Conservation (phyloP, 2,113 vertebrate genomes). For the Chloroceryle aenea region DNA sequence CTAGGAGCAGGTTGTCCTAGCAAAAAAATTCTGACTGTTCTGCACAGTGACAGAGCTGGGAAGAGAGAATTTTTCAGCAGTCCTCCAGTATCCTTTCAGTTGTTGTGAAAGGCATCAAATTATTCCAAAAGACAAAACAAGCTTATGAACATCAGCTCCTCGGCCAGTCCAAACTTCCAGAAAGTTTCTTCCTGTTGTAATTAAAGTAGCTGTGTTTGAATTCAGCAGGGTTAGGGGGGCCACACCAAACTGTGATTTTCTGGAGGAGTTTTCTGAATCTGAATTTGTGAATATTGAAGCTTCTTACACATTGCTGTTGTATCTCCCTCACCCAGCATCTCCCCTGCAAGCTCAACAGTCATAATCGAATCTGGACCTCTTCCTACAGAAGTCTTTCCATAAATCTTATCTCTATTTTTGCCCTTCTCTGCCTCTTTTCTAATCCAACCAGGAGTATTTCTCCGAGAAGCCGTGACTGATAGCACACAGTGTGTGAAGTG, state of each 20-base stretch:
- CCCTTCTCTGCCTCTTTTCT: neutral
- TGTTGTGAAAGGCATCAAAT: neutral
- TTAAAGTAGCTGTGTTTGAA: neutral
- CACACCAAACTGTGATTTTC: neutral
- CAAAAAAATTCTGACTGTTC: neutral
- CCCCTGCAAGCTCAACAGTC: neutral
- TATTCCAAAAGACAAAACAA: neutral
- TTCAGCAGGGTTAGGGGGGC: neutral
- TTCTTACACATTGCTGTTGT: neutral
- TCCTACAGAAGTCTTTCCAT: neutral
- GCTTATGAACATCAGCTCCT: neutral
- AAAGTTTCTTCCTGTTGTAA: neutral
- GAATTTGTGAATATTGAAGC: neutral
- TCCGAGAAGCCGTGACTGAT: neutral
- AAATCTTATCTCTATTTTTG: neutral
- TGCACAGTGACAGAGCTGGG: neutral
- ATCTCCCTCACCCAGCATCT: neutral
- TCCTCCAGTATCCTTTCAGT: neutral
- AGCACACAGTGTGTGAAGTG: rapidly evolving
- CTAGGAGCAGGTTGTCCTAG: neutral
- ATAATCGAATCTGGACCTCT: neutral
- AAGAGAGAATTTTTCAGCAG: neutral
- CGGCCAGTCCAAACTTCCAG: neutral
- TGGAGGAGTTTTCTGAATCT: neutral
- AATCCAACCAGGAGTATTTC: neutral